These are phyloP conservation scores for Hyperoplus immaculatus DNA, from an alignment of 2,797 vertebrate genomes.

Conservation along the genomic window DNA sequence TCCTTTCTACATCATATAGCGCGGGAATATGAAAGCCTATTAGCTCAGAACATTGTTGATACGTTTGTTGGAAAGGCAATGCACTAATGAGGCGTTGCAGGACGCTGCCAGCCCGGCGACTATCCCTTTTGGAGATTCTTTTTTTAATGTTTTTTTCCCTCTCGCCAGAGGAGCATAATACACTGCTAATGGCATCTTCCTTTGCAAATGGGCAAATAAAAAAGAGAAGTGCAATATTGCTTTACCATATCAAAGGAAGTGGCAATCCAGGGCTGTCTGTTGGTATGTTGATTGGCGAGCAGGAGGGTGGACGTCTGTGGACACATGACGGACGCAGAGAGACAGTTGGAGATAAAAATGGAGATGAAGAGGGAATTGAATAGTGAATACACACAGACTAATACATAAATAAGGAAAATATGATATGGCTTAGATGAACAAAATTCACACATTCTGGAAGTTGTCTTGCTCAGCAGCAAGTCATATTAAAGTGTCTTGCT, in stretches of 20 bases:
- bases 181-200: slow-evolving; percentile 76
- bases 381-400: slow-evolving; percentile 26
- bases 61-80: slow-evolving; percentile 78
- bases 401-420: background rate
- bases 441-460: background rate
- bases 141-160: slow-evolving; percentile 59
- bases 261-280: slow-evolving; percentile 57
- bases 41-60: slow-evolving; percentile 84
- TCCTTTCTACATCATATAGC: slow-evolving; percentile 78
- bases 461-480: background rate
- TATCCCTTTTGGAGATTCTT: slow-evolving; percentile 75
- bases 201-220: slow-evolving; percentile 77
- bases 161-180: slow-evolving; percentile 68
- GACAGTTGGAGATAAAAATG: slow-evolving; percentile 22
- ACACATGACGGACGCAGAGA: slow-evolving; percentile 49
- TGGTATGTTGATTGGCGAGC: slow-evolving; percentile 60
- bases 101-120: slow-evolving; percentile 58
- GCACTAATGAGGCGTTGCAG: slow-evolving; percentile 84
- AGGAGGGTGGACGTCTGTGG: slow-evolving; percentile 48
- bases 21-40: slow-evolving; percentile 84
- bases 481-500: background rate
- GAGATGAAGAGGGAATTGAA: slow-evolving; percentile 34
- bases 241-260: slow-evolving; percentile 82
- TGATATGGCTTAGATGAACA: no score
- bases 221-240: slow-evolving; percentile 70